Base-by-base conservation (phyloP, 1,140 invertebrate genomes). In the Phenacoccus solenopsis region DNA sequence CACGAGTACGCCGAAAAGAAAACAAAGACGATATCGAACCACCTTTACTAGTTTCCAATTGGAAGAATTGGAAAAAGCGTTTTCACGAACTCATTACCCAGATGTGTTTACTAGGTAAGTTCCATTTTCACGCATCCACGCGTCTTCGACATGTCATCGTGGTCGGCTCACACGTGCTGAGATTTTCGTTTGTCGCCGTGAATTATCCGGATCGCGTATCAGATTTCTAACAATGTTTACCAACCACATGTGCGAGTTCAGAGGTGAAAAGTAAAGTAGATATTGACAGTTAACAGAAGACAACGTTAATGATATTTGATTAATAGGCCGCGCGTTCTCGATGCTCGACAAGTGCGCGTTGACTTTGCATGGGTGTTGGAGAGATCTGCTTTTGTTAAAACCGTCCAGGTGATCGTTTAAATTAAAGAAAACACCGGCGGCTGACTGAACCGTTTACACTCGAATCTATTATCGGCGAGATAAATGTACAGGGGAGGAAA, bases 41-140 rank as follows among this genome's bases (percentile, higher is more conserved):
- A 96, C 94, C 35, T 96, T 96, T 80, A 96, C 93, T 7, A 94
- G 91, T 75, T 95, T 93, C 77, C 94, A 98, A 79, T 81, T 98
- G 69, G 95, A 98, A 77, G 96, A 98, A 80, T 81, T 98, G 72
- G 96, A 98, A 79, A 98, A 97, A 79, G 94, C 94, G 0, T 98
- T 98, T 80, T 90, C 93, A 0, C 87, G 94, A 75, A 98, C 95
- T 3, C 96, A 98, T 80, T 98, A 98, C 81, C 96, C 96, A 21
- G 96, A 98, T 80, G 95, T 98, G 0, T 98, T 98, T 81, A 98
- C 94, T 24, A 90, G 95, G 90, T 97, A 83, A 27, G 59, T 64
- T n/a, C 38, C 38, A 49, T n/a, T 16, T 9, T 49, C 20, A 16
- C 38, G 20, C 38, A n/a, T n/a, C n/a, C n/a, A n/a, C n/a, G n/a